Conservation (phyloP, 1,140 invertebrate genomes). For the Drosophila cardini region DNA sequence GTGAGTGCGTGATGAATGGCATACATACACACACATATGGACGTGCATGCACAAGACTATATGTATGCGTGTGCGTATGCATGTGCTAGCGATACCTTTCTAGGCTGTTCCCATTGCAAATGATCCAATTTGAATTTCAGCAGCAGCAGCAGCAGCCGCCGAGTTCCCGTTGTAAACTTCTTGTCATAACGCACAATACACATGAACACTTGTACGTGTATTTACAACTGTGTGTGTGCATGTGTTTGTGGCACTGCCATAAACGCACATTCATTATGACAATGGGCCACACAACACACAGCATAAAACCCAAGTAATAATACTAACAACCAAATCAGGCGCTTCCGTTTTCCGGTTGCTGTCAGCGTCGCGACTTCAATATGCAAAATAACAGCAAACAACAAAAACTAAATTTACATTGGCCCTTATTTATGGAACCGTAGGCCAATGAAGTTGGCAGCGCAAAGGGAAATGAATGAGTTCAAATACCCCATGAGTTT, state of each 20-base stretch:
- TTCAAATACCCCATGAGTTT: constrained; percentile 57
- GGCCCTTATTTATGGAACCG: constrained; percentile 29
- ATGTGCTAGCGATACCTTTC: constrained; percentile 61
- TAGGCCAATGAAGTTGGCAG: constrained; percentile 6
- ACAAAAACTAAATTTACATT: constrained; percentile 22
- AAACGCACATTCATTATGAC: constrained; percentile 65
- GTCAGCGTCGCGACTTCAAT: constrained; percentile 10
- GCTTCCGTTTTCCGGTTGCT: constrained; percentile 71
- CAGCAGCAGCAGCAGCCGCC: constrained; percentile 15
- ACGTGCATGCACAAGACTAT: too few relatives aligned
- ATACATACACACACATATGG: constrained; percentile 4
- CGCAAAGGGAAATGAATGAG: constrained; percentile 14
- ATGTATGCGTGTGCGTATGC: constrained; percentile 10
- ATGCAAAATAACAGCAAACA: constrained; percentile 36
- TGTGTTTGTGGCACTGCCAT: constrained; percentile 25
- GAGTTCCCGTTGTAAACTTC: constrained; percentile 24
- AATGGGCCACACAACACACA: constrained; percentile 35
- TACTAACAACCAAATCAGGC: constrained; percentile 62
- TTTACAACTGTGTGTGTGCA: background rate
- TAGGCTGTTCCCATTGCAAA: constrained; percentile 53
- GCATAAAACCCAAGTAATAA: constrained; percentile 59
- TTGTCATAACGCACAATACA: background rate
- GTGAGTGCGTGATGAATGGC: constrained; percentile 60
- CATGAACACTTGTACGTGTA: background rate
- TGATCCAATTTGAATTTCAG: constrained; percentile 38